Conservation (phyloP, 1,140 invertebrate genomes). For the Melanaphis sacchari region DNA sequence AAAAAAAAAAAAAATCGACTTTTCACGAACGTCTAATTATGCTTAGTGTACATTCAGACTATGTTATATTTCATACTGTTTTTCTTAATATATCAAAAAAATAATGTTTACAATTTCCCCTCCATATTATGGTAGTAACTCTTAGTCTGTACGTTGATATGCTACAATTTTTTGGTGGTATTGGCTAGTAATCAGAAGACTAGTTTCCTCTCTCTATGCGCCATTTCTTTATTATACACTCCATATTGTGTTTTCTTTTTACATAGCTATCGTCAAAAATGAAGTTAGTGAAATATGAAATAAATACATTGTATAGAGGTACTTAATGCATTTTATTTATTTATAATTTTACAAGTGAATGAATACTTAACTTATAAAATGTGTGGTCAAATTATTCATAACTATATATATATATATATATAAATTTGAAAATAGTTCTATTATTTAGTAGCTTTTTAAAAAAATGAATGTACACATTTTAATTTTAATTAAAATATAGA, state of each 20-base stretch:
- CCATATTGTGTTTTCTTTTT: neutral
- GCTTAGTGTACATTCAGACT: constrained; percentile 34
- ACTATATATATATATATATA: neutral
- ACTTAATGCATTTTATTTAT: constrained; percentile 14
- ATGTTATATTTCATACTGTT: constrained; percentile 44
- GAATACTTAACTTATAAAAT: neutral
- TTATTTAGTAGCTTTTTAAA: neutral
- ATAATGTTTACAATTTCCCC: constrained; percentile 42
- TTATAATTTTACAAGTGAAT: constrained; percentile 34
- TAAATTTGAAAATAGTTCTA: constrained; percentile 12
- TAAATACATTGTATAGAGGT: neutral
- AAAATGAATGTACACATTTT: neutral
- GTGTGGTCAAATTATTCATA: neutral
- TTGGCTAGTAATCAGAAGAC: neutral
- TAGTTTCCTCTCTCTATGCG: constrained; percentile 41
- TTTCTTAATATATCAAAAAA: constrained; percentile 51
- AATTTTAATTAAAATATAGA: neutral
- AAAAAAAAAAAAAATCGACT: neutral
- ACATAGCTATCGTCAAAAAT: neutral
- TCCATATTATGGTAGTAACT: neutral
- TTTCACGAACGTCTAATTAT: constrained; percentile 51
- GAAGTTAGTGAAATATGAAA: neutral
- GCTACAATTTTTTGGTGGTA: neutral
- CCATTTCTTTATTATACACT: constrained; percentile 16
- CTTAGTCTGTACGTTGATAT: neutral